These are phyloP conservation scores for Bugulina stolonifera DNA, from an alignment of 2,888 invertebrate genomes.

Conservation along the genomic window DNA sequence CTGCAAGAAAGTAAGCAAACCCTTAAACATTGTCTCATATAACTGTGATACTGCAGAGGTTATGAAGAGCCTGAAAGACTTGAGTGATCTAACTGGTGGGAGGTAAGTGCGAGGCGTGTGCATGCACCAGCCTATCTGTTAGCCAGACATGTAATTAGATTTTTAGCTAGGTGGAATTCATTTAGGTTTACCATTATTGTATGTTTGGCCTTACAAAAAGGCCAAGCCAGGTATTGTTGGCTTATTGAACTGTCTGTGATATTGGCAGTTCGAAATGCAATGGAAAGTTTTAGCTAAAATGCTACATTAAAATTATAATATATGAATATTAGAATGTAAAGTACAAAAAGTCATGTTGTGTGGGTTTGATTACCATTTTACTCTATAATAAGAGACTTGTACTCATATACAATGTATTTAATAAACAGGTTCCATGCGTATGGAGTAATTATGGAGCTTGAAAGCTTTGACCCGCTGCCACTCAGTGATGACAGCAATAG, in stretches of 20 bases:
- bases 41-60: slow-evolving; percentile 48
- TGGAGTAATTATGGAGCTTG: slow-evolving; percentile 50
- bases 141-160: too few species aligned
- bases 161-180: too few species aligned
- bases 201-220: too few species aligned
- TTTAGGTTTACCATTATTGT: too few species aligned
- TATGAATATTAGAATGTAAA: background rate
- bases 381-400: background rate
- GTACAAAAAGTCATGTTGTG: background rate
- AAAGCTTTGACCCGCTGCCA: slow-evolving; percentile 44
- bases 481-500: slow-evolving; percentile 36
- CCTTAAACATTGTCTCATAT: slow-evolving; percentile 47
- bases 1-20: background rate
- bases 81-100: slow-evolving; percentile 41
- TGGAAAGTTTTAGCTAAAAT: too few species aligned
- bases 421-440: slow-evolving; percentile 51
- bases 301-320: too few species aligned
- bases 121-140: too few species aligned
- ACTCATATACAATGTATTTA: background rate
- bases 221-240: too few species aligned
- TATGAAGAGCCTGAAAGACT: slow-evolving; percentile 42
- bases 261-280: too few species aligned
- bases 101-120: too few species aligned
- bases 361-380: background rate
- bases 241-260: too few species aligned